phyloP scores from a whole-genome alignment of 2,113 vertebrate genomes.

The Corythoichthys haematopterus region DNA sequence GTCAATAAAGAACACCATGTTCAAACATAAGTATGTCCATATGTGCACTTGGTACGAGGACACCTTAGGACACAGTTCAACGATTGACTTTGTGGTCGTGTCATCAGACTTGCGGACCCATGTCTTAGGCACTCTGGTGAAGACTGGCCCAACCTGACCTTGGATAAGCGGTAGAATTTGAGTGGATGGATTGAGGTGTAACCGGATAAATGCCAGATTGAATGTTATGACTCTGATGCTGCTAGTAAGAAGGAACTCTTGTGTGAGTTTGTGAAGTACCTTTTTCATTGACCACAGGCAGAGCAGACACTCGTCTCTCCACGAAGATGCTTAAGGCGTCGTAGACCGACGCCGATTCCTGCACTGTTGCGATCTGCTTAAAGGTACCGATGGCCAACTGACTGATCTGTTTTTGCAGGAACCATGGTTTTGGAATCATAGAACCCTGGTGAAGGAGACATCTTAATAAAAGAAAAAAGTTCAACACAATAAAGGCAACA shows the following conservation, averaged over 20 bases:
- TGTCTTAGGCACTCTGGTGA: too few species aligned
- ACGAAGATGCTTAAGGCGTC: constrained; percentile 86
- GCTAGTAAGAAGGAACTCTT: neutral
- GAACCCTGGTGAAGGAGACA: constrained; percentile 67
- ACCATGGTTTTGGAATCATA: constrained; percentile 81
- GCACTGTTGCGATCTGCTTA: constrained; percentile 79
- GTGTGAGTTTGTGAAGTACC: constrained; percentile 60
- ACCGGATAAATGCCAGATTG: neutral
- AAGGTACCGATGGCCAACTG: constrained; percentile 88
- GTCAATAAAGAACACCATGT: too few species aligned
- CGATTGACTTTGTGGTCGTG: too few species aligned
- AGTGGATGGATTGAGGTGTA: neutral
- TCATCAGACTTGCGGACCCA: too few species aligned
- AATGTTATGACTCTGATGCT: neutral
- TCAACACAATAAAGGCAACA: neutral
- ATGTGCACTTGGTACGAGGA: too few species aligned
- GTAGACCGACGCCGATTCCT: constrained; percentile 78
- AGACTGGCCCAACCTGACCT: too few species aligned
- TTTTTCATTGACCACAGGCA: constrained; percentile 83
- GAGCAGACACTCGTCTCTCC: constrained; percentile 85
- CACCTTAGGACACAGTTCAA: too few species aligned
- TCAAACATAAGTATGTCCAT: too few species aligned
- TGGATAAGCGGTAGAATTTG: too few species aligned
- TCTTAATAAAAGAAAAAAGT: neutral
- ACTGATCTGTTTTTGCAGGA: constrained; percentile 81